Base-by-base conservation (phyloP, 2,797 vertebrate species). In the Gymnoscopelus braueri region DNA sequence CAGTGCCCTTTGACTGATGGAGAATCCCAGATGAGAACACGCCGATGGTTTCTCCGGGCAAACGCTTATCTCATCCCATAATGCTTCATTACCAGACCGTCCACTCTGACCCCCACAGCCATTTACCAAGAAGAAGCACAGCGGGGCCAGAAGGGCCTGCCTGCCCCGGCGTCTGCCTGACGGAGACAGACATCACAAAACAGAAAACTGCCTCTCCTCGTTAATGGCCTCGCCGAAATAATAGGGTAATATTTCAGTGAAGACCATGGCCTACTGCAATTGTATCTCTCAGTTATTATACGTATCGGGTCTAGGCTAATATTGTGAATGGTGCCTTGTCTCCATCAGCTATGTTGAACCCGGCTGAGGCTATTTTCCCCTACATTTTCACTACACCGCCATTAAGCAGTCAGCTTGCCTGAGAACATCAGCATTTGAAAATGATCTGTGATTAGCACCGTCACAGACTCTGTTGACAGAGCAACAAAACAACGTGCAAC, bases 51-150 rank as follows among this genome's bases (percentile, higher is more conserved):
- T 65, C 48, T 69, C 55, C 35, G 64, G 56, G 77, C 66, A n/a
- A 1, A 26, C 12, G 29, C 78, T 75, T 65, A 87, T 61, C 70
- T 78, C 84, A 74, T 81, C 78, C 78, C 65, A 54, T 74, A 79
- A 84, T 84, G 81, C 75, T 76, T 88, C 83, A 87, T 84, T 83
- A 84, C 58, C 8, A 3, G 54, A 72, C 65, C 15, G 5, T 71
- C 78, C 69, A 66, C 74, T 77, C 49, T 77, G 83, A 87, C 85
- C 86, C 65, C 23, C 5, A 52, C 62, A 62, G 78, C 54, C 60
- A 64, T 71, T 76, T 69, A 78, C 67, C 72, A 14, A 65, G 55
- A 44, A 8, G 65, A 39, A 49, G 24, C 54, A 32, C 56, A 35
- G 32, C 4, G 35, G 74, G 79, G 74, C 63, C 69, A 72, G 50